A percentile compares a stretch with the other conserved stretches of the same genome.
Evolutionary conservation across 2,888 invertebrate species (phyloP).

Genomic region (Drosophila histrio): DNA sequence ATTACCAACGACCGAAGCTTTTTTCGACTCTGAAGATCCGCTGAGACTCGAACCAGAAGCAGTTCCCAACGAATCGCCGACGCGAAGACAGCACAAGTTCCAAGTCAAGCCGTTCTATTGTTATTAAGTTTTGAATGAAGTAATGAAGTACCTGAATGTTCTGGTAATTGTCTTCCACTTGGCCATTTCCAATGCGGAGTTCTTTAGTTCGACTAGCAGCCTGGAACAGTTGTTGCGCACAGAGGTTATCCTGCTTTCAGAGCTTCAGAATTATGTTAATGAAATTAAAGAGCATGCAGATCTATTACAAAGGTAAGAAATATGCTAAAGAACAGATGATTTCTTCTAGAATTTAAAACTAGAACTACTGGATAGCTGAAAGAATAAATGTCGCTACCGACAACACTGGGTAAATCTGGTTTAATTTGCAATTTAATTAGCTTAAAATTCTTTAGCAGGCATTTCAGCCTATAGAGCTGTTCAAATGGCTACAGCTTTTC

Average conservation of each 20-base stretch:
- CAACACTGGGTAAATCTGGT: constrained; percentile 8
- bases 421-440: constrained; percentile 22
- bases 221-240: constrained; percentile 78
- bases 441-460: not conserved
- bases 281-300: constrained; percentile 72
- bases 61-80: constrained; percentile 58
- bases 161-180: constrained; percentile 27
- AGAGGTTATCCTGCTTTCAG: constrained; percentile 68
- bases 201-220: constrained; percentile 76
- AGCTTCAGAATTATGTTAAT: constrained; percentile 78
- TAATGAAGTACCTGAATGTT: constrained; percentile 16
- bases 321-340: not conserved
- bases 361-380: not conserved
- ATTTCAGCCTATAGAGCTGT: not conserved
- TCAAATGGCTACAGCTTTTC: not conserved
- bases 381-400: not conserved
- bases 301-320: constrained; percentile 67
- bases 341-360: not conserved
- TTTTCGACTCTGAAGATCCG: constrained; percentile 41
- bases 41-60: constrained; percentile 29
- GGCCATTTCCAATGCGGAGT: constrained; percentile 59
- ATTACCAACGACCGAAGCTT: constrained; percentile 44
- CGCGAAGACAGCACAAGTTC: constrained; percentile 43
- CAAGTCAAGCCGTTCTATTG: not conserved
- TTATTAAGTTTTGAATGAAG: not conserved